A percentile compares a stretch with the other conserved stretches of the same genome.
phyloP scores from a whole-genome alignment of 2,888 invertebrate species.

The Sicus ferrugineus region DNA sequence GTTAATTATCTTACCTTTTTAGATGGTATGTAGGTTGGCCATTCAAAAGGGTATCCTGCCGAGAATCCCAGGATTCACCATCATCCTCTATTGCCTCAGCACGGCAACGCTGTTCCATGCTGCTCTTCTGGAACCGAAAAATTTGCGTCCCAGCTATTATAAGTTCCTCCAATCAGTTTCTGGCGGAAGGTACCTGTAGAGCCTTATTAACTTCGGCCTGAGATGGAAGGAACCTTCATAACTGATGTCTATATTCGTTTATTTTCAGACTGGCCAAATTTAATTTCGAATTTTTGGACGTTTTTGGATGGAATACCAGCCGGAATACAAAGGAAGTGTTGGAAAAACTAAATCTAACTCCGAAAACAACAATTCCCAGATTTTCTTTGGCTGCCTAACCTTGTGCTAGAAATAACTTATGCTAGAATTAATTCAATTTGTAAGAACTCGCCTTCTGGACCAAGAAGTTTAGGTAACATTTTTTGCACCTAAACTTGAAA shows the following conservation, averaged over 20 bases:
- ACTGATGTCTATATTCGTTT: too few relatives aligned
- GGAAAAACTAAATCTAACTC: constrained; percentile 50
- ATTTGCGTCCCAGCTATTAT: constrained; percentile 82
- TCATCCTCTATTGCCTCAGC: constrained; percentile 78
- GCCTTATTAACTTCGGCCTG: too few relatives aligned
- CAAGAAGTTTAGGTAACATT: too few relatives aligned
- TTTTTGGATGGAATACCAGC: constrained; percentile 70
- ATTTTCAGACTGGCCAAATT: constrained; percentile 68
- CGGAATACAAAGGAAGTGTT: constrained; percentile 65
- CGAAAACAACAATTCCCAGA: constrained; percentile 46
- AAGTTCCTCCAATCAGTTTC: constrained; percentile 80
- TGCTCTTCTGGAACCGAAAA: constrained; percentile 80
- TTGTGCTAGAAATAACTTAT: neutral
- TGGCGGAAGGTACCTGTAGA: constrained; percentile 69
- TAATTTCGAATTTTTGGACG: constrained; percentile 69
- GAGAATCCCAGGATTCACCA: constrained; percentile 73
- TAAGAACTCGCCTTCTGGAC: too few relatives aligned
- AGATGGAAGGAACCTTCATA: too few relatives aligned
- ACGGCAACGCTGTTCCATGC: constrained; percentile 81
- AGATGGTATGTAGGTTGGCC: constrained; percentile 78
- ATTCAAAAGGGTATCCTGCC: constrained; percentile 73
- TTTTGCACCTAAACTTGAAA: too few relatives aligned
- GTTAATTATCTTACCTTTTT: too few relatives aligned
- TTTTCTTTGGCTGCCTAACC: constrained; percentile 49
- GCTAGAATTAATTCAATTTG: too few relatives aligned